These are phyloP conservation scores for Zaprionus davidi DNA, from an alignment of 1,140 invertebrate species.

Conservation along the genomic window DNA sequence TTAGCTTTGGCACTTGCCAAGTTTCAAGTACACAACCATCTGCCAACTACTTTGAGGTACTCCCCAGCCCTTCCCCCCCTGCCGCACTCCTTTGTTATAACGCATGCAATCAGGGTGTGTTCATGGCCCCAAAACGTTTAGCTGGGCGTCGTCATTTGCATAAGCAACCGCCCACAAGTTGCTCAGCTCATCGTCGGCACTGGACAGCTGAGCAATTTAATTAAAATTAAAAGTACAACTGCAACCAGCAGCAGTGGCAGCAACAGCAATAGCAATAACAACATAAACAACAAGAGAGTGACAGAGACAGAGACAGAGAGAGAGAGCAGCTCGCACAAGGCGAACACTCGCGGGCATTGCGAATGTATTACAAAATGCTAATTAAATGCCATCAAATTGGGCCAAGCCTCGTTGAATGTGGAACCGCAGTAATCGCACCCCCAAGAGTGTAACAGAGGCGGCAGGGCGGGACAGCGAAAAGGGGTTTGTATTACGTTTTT, in stretches of 20 bases:
- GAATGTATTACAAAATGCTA: constrained; percentile 80
- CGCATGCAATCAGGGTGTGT: constrained; percentile 30
- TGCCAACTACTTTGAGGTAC: not conserved
- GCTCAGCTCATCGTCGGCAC: constrained; percentile 16
- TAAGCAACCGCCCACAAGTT: constrained; percentile 19
- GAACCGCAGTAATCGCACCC: constrained; percentile 70
- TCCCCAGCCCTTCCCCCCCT: not conserved
- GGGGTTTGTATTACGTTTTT: constrained; percentile 1
- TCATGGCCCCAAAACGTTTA: constrained; percentile 32
- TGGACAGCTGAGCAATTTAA: constrained; percentile 47
- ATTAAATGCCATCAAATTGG: constrained; percentile 76
- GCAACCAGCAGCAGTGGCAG: constrained; percentile 17
- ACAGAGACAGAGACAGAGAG: not conserved
- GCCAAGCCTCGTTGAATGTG: constrained; percentile 65
- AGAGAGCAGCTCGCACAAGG: constrained; percentile 2
- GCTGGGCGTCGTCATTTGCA: constrained; percentile 34
- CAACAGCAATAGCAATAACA: constrained; percentile 12
- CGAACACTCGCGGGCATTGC: constrained; percentile 71
- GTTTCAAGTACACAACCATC: not conserved
- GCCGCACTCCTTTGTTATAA: not conserved
- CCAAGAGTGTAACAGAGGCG: not conserved
- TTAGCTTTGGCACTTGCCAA: not conserved
- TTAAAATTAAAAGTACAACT: constrained; percentile 71
- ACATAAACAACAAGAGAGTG: constrained; percentile 4
- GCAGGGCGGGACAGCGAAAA: not conserved